Base-by-base conservation (phyloP, 2,888 invertebrate genomes). In the Spilosoma lubricipeda region DNA sequence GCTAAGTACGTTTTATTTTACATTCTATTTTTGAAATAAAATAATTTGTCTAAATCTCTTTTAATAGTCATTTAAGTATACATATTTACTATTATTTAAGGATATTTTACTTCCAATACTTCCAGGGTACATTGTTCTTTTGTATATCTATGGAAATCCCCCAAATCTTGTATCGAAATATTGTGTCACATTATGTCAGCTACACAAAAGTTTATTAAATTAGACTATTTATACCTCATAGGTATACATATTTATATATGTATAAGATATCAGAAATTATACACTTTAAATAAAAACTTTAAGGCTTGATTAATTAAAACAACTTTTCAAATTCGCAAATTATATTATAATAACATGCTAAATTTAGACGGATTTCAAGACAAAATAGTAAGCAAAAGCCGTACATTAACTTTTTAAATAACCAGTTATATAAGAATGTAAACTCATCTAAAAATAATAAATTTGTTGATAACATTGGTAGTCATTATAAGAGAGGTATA, bases 1-100 rank as follows among this genome's bases (percentile, higher is more conserved):
- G 98, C 99, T 30, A 98, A 97, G 98, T 99, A 96, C 96, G 96
- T 91, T 75, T 48, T 27, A n/a, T 71, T 2, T 30, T 3, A 23
- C 8, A 36, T 65, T 65, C 9, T 27, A 20, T 64, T n/a, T 64
- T 64, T 64, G 18, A 64, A 59, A 56, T 8, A 1, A 56, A 56
- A 23, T 52, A 13, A 56, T 56, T 8, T 56, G 23, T 27, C 11
- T 13, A 56, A 23, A 56, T 56, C 0, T 3, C 8, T 3, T n/a
- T 9, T n/a, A 11, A n/a, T n/a, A 56, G 56, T 9, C 11, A n/a
- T n/a, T 56, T 56, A 52, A 13, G 0, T 15, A 59, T 27, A 52
- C 23, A 52, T 20, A 23, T 39, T 39, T 39, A 52, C 52, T 8
- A 20, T 20, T 20, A 23, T 52, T 52, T 52, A 45, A 13, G 18